Percentiles rank a stretch among this genome's conserved stretches.
These are phyloP conservation scores for Hippopotamus amphibius DNA, from an alignment of 2,113 vertebrate species.

Conservation along the genomic window DNA sequence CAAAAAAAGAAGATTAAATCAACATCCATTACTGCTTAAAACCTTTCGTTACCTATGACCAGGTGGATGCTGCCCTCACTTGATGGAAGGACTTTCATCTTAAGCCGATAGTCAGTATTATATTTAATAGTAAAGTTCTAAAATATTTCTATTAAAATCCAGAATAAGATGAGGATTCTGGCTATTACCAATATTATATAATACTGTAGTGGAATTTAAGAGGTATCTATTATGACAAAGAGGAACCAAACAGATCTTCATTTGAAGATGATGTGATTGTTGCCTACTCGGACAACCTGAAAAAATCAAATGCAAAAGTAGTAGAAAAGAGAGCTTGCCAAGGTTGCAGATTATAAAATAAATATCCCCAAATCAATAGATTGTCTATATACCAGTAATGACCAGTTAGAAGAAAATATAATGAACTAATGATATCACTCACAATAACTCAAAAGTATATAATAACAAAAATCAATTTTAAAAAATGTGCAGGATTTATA, in stretches of 20 bases:
- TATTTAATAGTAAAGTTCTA: slow-evolving; percentile 25
- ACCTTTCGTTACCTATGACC: not conserved
- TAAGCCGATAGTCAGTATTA: not conserved
- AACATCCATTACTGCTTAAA: not conserved
- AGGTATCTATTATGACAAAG: not conserved
- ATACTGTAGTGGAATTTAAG: not conserved
- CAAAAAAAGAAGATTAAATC: not conserved
- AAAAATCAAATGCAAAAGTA: slow-evolving; percentile 17
- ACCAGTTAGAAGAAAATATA: not conserved
- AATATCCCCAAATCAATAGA: not conserved
- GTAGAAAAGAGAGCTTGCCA: not conserved
- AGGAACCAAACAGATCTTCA: not conserved
- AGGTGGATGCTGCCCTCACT: not conserved
- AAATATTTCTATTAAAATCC: slow-evolving; percentile 10
- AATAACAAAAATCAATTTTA: not conserved
- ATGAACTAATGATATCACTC: not conserved
- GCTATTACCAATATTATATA: not conserved
- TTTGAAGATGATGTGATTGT: not conserved
- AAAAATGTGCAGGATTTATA: not conserved
- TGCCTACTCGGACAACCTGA: not conserved
- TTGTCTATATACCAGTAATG: not conserved
- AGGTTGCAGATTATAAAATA: slow-evolving; percentile 8
- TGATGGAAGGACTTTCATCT: not conserved
- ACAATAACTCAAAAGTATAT: not conserved
- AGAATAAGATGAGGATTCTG: not conserved